Evolutionary conservation across 2,888 invertebrate species (phyloP), one percentile per base, ranked within the genome.

Genomic region (Himalopsyche kuldschensis): DNA sequence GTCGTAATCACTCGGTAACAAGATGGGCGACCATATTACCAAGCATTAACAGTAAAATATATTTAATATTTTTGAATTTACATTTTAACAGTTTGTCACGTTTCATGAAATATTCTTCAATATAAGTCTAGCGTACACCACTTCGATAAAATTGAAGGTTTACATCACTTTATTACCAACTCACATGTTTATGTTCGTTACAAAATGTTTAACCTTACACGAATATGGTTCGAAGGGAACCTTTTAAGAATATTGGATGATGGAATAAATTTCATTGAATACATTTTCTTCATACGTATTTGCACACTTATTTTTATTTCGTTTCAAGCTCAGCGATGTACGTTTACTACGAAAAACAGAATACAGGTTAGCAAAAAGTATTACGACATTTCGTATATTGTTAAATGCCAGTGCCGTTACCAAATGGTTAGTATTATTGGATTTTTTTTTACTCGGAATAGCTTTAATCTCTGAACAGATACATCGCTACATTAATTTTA

Each of bases 241-340:
- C 84, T 84, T 84, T 84, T 82, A 84, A 84, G 84, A 81, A 84
- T 84, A 84, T 84, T 84, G 82, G 82, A 81, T 80, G 82, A 78
- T 82, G 75, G 81, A 79, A 82, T 84, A 82, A 84, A 82, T 84
- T 84, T 82, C 78, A 82, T 84, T 84, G 84, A 84, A 81, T 47
- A 77, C 55, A 55, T 55, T 20, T 55, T 55, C 55, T 55, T 24
- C 55, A 20, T 20, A 55, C n/a, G 24, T 55, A 55, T 55, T 4
- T 20, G 41, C 41, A 41, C 41, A 41, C 41, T 41, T 41, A 41
- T 15, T 41, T 41, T 41, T 41, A 41, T 41, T 41, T 41, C 41
- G 15, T 41, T 41, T 41, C 15, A 41, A 41, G 15, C 55, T 20
- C 46, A 35, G 75, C 20, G 31, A n/a, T 27, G n/a, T 30, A n/a